Evolutionary conservation across 2,888 invertebrate genomes (phyloP), one percentile per base, ranked within the genome.

Genomic region (Dusona sp.): DNA sequence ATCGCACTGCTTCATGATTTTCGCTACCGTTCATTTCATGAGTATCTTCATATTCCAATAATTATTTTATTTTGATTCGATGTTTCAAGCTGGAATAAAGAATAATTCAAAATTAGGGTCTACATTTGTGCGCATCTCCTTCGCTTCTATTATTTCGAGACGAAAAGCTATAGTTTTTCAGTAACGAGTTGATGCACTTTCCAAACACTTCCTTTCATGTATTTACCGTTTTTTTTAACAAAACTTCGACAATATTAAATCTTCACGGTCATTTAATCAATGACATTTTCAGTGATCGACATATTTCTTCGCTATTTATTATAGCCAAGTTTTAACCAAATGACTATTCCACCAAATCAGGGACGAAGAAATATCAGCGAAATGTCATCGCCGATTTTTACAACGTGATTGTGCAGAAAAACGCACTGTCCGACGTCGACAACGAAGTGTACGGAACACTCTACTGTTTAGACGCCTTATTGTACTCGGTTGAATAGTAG

Each of bases 401-500:
- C 61, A 61, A 25, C 33, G 73, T 4, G 73, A 48, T 73, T 54
- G 68, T 13, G 22, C 13, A 13, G 73, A 73, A 73, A 57, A 73
- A 54, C 22, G 73, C 22, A 73, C 33, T 38, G 74, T 7, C 4
- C 38, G 25, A 25, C 42, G 64, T 61, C 61, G 13, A 16, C 61
- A 19, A 67, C 36, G 48, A 78, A 65, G 64, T 36, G 65, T 33
- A 67, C 6, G 16, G 33, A 78, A 65, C 57, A 61, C 65, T 72
- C 48, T 61, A 61, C 61, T 79, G 29, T 79, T 51, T 54, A 79
- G 38, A 67, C 54, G 42, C 75, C 45, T 54, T 57, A 82, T 75
- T 82, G 74, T 82, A 22, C 68, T 75, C 33, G 54, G 29, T 19
- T 54, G 57, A 67, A 83, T 85, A 65, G 82, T 77, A n/a, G 72